Evolutionary conservation across 1,140 invertebrate species (phyloP), one percentile per base, ranked within the genome.

Genomic region (Drosophila tsacasi): DNA sequence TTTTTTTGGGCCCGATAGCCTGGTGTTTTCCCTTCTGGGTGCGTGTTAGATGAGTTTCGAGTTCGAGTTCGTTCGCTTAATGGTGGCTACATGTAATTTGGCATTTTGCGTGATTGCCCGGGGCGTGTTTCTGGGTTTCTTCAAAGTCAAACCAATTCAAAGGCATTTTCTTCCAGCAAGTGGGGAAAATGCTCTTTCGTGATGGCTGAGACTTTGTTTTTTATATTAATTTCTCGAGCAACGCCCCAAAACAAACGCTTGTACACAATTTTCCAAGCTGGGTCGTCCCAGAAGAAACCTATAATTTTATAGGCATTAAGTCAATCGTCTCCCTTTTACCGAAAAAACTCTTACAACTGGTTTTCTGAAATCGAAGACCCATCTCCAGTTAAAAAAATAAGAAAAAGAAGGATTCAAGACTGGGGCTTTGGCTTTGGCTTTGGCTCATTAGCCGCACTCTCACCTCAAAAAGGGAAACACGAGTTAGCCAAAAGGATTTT

Each of bases 81-180:
- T 84, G 83, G 83, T 91, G 75, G 85, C 75, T 71, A 82, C 79
- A 79, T 85, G 85, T 90, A 85, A 90, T 90, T 90, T 90, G 81
- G 89, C 83, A 83, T 90, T 85, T 92, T 92, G 90, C 90, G 90
- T 92, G 90, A 92, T 92, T 90, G 90, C 90, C 72, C 50, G 63
- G 74, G 90, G 90, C 85, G 90, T 90, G 90, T 91, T 79, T 76
- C 49, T 69, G 68, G 71, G 65, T 50, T 76, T 79, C 59, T 52
- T 73, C 37, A 73, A 72, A 73, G 69, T 73, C 67, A 71, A 60
- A 73, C 69, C 67, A 73, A 73, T 61, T 75, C 42, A 35, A 67
- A 61, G 61, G 80, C 72, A 82, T 91, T 92, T 91, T 83, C 76
- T 65, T 47, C 64, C 54, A 55, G 32, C 21, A 55, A 55, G 54